Evolutionary conservation across 2,888 invertebrate species (phyloP).

Genomic region (Limnephilus auricula): DNA sequence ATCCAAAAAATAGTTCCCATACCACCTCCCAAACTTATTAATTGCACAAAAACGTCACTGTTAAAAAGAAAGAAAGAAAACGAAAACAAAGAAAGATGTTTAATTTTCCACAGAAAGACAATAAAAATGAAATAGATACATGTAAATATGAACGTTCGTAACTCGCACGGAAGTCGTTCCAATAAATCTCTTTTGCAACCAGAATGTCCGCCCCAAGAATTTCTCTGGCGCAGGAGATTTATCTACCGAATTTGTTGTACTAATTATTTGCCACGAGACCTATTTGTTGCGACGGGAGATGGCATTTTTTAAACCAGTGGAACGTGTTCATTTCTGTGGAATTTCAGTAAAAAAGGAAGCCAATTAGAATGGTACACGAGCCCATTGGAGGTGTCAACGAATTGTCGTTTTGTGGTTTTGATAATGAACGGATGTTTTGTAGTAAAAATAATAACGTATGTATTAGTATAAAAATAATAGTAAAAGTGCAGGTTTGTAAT

Average conservation of each 20-base stretch:
- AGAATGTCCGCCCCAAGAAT: slow-evolving; percentile 45
- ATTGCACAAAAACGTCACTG: too few relatives aligned
- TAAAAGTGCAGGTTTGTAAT: too few relatives aligned
- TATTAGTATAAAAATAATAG: too few relatives aligned
- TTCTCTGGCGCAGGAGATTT: slow-evolving; percentile 54
- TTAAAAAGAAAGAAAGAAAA: neutral
- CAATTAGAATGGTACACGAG: slow-evolving; percentile 14
- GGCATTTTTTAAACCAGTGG: slow-evolving; percentile 33
- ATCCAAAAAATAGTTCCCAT: too few relatives aligned
- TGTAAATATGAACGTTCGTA: neutral
- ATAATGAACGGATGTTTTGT: neutral
- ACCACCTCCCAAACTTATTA: too few relatives aligned
- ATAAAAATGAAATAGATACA: neutral
- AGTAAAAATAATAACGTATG: too few relatives aligned
- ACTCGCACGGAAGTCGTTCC: slow-evolving; percentile 13
- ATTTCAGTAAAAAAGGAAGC: slow-evolving; percentile 21
- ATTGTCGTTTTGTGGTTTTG: neutral
- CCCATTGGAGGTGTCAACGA: slow-evolving; percentile 30
- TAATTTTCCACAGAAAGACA: neutral
- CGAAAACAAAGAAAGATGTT: neutral
- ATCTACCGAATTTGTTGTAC: slow-evolving; percentile 62
- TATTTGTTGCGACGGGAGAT: slow-evolving; percentile 53
- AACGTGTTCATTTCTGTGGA: slow-evolving; percentile 33
- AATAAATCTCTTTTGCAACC: slow-evolving; percentile 51
- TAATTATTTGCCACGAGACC: slow-evolving; percentile 62